phyloP scores from a whole-genome alignment of 1,140 invertebrate species.

The Stenopsyche tienmushanensis region DNA sequence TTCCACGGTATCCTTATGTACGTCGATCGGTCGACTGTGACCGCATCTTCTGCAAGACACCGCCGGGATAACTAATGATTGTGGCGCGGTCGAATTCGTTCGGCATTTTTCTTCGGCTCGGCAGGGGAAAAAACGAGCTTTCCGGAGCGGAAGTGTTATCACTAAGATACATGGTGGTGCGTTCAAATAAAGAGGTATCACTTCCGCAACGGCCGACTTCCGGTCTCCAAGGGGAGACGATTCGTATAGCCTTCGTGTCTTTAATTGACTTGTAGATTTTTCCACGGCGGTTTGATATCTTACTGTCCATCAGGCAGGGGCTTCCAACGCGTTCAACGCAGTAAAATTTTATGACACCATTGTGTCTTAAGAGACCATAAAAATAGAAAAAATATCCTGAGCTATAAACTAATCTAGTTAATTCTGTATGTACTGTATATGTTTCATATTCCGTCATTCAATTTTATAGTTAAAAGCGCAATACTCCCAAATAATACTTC shows the following conservation, averaged over 20 bases:
- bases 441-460: too few relatives aligned
- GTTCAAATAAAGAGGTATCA: constrained; percentile 20
- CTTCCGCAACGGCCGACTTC: not conserved
- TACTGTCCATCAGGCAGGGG: too few relatives aligned
- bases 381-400: too few relatives aligned
- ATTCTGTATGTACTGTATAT: too few relatives aligned
- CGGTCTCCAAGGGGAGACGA: constrained; percentile 2
- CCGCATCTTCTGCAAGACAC: not conserved
- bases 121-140: not conserved
- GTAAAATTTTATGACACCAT: too few relatives aligned
- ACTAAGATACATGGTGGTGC: constrained; percentile 1
- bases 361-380: too few relatives aligned
- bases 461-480: too few relatives aligned
- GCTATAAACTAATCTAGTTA: too few relatives aligned
- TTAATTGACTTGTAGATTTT: constrained; percentile 39
- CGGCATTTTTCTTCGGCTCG: not conserved
- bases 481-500: too few relatives aligned
- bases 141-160: constrained; percentile 15
- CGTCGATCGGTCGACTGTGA: constrained; percentile 4
- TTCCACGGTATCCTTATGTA: constrained; percentile 31
- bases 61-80: too few relatives aligned
- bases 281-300: constrained; percentile 8
- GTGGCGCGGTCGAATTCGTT: too few relatives aligned
- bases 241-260: constrained; percentile 24
- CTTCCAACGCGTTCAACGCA: too few relatives aligned